Base-by-base conservation (phyloP, 2,113 vertebrate species). In the Podilymbus podiceps region DNA sequence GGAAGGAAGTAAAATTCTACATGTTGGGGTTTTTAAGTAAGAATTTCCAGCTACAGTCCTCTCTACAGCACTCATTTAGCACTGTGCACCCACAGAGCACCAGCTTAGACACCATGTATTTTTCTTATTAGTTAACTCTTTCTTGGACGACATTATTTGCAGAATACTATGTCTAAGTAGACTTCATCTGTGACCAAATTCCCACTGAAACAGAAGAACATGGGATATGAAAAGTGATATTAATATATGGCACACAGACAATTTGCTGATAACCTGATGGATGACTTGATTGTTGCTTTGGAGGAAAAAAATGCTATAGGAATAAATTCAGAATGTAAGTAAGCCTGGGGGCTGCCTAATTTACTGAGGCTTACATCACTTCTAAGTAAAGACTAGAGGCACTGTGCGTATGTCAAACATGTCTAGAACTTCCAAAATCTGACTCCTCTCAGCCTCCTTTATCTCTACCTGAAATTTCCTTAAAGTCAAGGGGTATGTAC, bases 201-300 rank as follows among this genome's bases (percentile, higher is more conserved):
- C 73, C 31, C 52, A 76, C 49, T 67, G 40, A 92, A 95, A 89
- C 5, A 47, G 38, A 90, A 86, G 63, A 85, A 88, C 46, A 59
- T 0, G 8, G 38, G 13, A 64, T 90, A 58, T 67, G 40, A 83
- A 82, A 92, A 88, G 71, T 84, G 75, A 87, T 73, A 90, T 90
- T 96, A 90, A 90, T 91, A 88, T 42, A 78, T 71, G 64, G 67
- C 80, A 91, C 49, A 49, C 12, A 76, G 74, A 96, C 38, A 92
- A 85, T 66, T 86, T 93, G 42, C 81, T 94, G 92, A 83, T 87
- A 97, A 53, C 22, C 73, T 94, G 92, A 97, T 79, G 69, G 68
- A 96, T 96, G 23, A 62, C 56, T 78, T 89, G 84, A 84, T 78
- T 91, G 63, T 46, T 80, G 68, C 83, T 93, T 73, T 62, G 56